Evolutionary conservation across 1,140 invertebrate species (phyloP).

Genomic region (Helicoverpa armigera): DNA sequence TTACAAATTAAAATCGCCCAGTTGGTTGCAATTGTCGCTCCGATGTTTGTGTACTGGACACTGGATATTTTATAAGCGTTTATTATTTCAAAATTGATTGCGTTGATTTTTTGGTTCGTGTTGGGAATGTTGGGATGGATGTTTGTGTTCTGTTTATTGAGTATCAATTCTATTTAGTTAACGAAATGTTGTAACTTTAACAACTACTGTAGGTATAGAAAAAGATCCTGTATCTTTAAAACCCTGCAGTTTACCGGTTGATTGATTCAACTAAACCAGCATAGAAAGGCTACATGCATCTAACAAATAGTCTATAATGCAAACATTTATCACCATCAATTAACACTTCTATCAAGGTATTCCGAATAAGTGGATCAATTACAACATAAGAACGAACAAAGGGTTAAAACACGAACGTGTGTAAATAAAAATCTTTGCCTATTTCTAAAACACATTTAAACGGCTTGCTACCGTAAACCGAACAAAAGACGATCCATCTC

Average conservation of each 20-base stretch:
- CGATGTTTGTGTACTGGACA: slow-evolving; percentile 34
- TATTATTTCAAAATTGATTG: slow-evolving; percentile 30
- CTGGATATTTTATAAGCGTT: slow-evolving; percentile 15
- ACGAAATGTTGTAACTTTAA: too few relatives aligned
- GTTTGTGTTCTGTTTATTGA: not conserved
- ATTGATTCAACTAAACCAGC: too few relatives aligned
- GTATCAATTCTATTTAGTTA: too few relatives aligned
- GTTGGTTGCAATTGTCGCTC: slow-evolving; percentile 50
- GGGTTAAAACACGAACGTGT: not conserved
- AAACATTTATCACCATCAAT: too few relatives aligned
- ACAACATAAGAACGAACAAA: not conserved
- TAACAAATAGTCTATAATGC: too few relatives aligned
- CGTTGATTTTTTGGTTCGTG: slow-evolving; percentile 4
- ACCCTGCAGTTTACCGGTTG: too few relatives aligned
- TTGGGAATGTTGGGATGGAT: not conserved
- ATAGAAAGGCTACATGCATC: too few relatives aligned
- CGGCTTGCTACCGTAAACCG: not conserved
- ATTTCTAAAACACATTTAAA: slow-evolving; percentile 1
- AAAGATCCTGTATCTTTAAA: too few relatives aligned
- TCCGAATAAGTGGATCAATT: not conserved
- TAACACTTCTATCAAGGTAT: too few relatives aligned
- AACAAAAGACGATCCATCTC: slow-evolving; percentile 36
- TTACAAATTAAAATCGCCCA: slow-evolving; percentile 65
- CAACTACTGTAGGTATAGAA: too few relatives aligned
- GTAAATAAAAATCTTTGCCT: not conserved